These are phyloP conservation scores for Sinocyclocheilus anshuiensis DNA, from an alignment of 2,113 vertebrate genomes.

Conservation along the genomic window DNA sequence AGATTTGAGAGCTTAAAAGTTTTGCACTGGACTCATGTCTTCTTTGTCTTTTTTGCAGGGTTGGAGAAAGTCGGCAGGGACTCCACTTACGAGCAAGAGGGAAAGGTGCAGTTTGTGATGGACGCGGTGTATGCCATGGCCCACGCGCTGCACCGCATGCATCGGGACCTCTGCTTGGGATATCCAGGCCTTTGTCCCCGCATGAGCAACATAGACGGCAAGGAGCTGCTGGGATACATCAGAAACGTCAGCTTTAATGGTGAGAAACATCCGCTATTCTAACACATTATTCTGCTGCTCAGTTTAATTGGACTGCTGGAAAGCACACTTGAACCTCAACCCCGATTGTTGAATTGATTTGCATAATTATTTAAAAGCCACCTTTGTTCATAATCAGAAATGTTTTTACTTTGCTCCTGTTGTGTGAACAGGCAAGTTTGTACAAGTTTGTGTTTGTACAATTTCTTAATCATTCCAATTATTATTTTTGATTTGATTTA, in stretches of 20 bases:
- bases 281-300: background rate
- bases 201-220: conserved; percentile 90
- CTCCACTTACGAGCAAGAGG: conserved; percentile 94
- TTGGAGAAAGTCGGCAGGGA: conserved; percentile 92
- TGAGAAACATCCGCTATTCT: conserved; percentile 60
- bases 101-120: conserved; percentile 97
- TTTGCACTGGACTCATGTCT: background rate
- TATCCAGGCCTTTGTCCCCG: conserved; percentile 86
- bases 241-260: conserved; percentile 91
- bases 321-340: background rate
- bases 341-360: background rate
- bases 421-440: background rate
- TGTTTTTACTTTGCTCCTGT: background rate
- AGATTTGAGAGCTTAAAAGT: background rate
- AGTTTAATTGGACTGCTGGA: background rate
- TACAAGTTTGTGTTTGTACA: no score
- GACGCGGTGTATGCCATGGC: conserved; percentile 96
- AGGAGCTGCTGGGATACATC: conserved; percentile 89
- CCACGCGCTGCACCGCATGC: conserved; percentile 92
- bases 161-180: conserved; percentile 88
- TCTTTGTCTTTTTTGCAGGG: conserved; percentile 69
- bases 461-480: background rate
- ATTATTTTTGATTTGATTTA: no score
- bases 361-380: background rate
- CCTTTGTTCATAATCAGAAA: background rate